Evolutionary conservation across 2,797 vertebrate genomes (phyloP), one percentile per base, ranked within the genome.

Genomic region (Pristis pectinata): DNA sequence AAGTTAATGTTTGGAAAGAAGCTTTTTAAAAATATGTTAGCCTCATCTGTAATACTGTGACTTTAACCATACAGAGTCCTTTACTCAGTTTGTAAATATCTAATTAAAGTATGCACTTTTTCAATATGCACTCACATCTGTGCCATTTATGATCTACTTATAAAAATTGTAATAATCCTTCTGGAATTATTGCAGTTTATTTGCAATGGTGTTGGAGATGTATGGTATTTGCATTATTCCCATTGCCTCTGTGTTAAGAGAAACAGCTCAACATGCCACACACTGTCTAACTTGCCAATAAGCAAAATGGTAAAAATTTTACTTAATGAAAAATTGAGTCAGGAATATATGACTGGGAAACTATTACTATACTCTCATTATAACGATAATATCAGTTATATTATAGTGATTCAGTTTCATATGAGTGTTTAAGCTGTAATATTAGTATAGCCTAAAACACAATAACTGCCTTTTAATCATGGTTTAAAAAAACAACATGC

Each of bases 111-210:
- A 94, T 53, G 30, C 70, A 34, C 34, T 70, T 59, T 70, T 94
- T 76, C 70, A n/a, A 34, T 17, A 53, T 56, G 61, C 11, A 76
- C 72, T 56, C 70, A 94, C 10, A 56, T 53, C 44, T 49, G 41
- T 70, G 61, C 64, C 22, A 67, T 41, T 13, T 93, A 34, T 94
- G 49, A 53, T 56, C 44, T 94, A 94, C 72, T 17, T 94, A 37
- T 27, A 44, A 94, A 94, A 30, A n/a, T 30, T 3, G 74, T 15
- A 70, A 76, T 13, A 76, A 49, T 11, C 30, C 27, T 94, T 49
- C 92, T 53, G 44, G 22, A 74, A 94, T 74, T 76, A 76, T 94
- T 74, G 24, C 13, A n/a, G 92, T n/a, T 34, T 94, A 74, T 94
- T 53, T 93, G 41, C 67, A 49, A 5, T 74, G 27, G 19, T 22